Evolutionary conservation across 92 coral and sea anemone species (phyloP).

Genomic region (Virgularia gustaviana): DNA sequence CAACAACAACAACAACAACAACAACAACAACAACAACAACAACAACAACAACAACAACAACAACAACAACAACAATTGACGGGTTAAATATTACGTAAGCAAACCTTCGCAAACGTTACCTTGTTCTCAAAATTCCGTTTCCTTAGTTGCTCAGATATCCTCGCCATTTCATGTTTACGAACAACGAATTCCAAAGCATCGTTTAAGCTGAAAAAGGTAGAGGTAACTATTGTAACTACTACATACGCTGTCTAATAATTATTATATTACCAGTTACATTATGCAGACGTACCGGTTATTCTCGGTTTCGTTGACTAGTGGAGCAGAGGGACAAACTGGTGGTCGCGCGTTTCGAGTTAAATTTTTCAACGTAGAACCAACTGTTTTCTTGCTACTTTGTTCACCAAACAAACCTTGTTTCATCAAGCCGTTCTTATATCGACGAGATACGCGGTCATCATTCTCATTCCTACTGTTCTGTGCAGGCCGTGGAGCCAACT

Average conservation of each 20-base stretch:
- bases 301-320: slow-evolving; percentile 20
- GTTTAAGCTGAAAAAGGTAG: slow-evolving; percentile 8
- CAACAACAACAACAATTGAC: no score
- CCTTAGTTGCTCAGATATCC: slow-evolving; percentile 17
- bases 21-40: no score
- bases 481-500: no score
- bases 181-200: slow-evolving; percentile 23
- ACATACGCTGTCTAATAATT: neutral
- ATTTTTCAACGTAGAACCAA: slow-evolving; percentile 2
- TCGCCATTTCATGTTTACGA: slow-evolving; percentile 27
- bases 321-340: neutral
- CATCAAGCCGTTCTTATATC: slow-evolving; percentile 3
- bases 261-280: neutral
- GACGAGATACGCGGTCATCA: no score
- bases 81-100: neutral
- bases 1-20: neutral
- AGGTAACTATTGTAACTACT: neutral
- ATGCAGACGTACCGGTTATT: slow-evolving; percentile 10
- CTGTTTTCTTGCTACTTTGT: slow-evolving; percentile 3
- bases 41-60: no score
- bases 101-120: neutral
- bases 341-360: slow-evolving; percentile 4
- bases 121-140: neutral
- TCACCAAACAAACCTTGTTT: slow-evolving; percentile 19
- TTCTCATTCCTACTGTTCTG: no score